Evolutionary conservation across 2,797 vertebrate species (phyloP), one percentile per base, ranked within the genome.

Genomic region (Chelmon rostratus): DNA sequence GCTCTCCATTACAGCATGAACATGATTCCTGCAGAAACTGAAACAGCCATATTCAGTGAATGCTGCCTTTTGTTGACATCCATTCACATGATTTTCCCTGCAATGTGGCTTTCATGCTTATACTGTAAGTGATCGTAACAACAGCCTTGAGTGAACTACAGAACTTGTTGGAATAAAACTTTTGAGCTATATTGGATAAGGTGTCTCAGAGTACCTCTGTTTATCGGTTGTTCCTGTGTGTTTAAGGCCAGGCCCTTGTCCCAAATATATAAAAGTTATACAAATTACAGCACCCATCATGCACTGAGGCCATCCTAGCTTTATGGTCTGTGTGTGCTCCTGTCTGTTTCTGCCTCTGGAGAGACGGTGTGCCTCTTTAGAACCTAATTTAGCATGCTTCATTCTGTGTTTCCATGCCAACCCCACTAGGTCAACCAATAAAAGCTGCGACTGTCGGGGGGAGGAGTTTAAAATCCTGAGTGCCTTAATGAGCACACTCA

Each of bases 341-440:
- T 88, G 83, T 91, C 77, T 88, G 85, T 76, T 70, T 88, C 66
- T 85, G 87, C 91, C 90, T 91, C 82, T 76, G 81, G 89, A 90
- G 91, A 88, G 86, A 85, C 57, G 56, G 88, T n/a, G 78, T 78
- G 86, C 89, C 91, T 90, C 89, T 93, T 92, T 89, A 78, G 88
- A 84, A 87, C 86, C 92, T 92, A 91, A 95, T 95, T 94, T 93
- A 93, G 91, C 93, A 94, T 89, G 92, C 91, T 88, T 93, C 84
- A 89, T 85, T 95, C 91, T 90, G 88, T 83, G 94, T 96, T 91
- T 92, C 94, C 91, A 95, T 95, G 94, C 85, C 94, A 95, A 96
- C 95, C 89, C 76, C 79, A 94, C 88, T 94, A 93, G 94, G 94
- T 95, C 95, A 96, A 78, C 95, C 95, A 96, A 94, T 95, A 83